These are phyloP conservation scores for Galerucella nymphaeae DNA, from an alignment of 2,888 invertebrate genomes.

Conservation along the genomic window DNA sequence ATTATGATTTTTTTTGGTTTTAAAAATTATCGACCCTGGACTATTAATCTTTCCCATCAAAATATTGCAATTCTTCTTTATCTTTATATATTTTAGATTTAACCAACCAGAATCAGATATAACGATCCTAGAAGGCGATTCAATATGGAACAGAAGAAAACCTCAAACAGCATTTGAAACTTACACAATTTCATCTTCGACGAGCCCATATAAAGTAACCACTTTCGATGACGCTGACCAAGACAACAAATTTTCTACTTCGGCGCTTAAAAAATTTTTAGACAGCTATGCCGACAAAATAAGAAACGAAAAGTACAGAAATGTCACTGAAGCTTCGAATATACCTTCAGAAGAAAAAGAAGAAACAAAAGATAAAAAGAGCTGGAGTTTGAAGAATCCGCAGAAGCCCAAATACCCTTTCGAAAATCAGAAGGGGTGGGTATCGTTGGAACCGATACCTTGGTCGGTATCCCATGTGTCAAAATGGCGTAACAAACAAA, in stretches of 20 bases:
- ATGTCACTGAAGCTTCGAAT: neutral
- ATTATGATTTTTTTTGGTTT: too few species aligned
- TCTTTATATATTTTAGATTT: conserved; percentile 65
- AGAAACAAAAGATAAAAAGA: conserved; percentile 64
- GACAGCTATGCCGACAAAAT: conserved; percentile 68
- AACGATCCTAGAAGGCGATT: conserved; percentile 69
- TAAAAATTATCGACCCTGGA: too few species aligned
- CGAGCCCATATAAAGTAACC: conserved; percentile 52
- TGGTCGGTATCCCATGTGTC: conserved; percentile 85
- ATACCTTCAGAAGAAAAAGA: conserved; percentile 31
- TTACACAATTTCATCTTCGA: conserved; percentile 39
- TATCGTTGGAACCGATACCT: conserved; percentile 79
- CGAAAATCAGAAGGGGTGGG: conserved; percentile 82
- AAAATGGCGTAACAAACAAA: conserved; percentile 77
- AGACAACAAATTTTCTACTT: conserved; percentile 46
- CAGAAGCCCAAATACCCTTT: conserved; percentile 69
- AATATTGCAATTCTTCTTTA: neutral
- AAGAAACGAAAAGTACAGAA: conserved; percentile 35
- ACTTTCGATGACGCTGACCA: conserved; percentile 56
- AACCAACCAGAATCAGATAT: conserved; percentile 70
- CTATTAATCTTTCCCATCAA: neutral
- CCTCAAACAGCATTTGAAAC: conserved; percentile 17
- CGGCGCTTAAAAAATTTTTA: conserved; percentile 71
- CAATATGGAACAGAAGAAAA: conserved; percentile 48
- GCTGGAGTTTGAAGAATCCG: conserved; percentile 68